Percentiles rank a stretch among this genome's conserved stretches.
These are phyloP conservation scores for Mesocricetus auratus DNA, from an alignment of 2,113 vertebrate genomes.

Conservation along the genomic window DNA sequence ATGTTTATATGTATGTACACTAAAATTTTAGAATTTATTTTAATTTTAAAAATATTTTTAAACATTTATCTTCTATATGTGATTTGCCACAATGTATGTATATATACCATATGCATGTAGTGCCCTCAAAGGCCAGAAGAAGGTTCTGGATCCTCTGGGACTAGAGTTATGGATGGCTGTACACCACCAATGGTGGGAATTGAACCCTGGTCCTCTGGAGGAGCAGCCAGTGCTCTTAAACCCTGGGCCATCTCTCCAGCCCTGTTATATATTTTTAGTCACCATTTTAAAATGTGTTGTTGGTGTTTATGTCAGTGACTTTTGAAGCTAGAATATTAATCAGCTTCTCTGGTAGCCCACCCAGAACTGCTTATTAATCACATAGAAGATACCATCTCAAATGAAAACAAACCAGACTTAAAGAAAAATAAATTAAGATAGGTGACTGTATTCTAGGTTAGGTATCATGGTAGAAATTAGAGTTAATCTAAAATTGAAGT, in stretches of 20 bases:
- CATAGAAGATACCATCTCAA: neutral
- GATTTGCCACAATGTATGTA: neutral
- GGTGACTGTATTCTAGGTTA: neutral
- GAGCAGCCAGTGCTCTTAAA: neutral
- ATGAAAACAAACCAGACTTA: neutral
- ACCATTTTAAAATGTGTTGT: neutral
- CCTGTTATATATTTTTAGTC: neutral
- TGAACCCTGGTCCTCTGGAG: neutral
- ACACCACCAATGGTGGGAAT: neutral
- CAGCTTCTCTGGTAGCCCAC: neutral
- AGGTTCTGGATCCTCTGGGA: neutral
- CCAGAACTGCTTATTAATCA: neutral
- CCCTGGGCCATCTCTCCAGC: neutral
- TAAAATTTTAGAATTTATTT: neutral
- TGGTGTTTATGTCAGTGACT: neutral
- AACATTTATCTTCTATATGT: neutral
- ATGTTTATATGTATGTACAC: neutral
- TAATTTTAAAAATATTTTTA: neutral
- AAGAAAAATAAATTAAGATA: neutral
- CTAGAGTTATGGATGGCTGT: neutral
- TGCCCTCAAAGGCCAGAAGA: neutral
- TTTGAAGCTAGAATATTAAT: neutral
- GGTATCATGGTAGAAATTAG: neutral
- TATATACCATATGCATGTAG: neutral
- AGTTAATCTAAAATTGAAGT: slow-evolving; percentile 14